Evolutionary conservation across 2,113 vertebrate genomes (phyloP), one percentile per base, ranked within the genome.

Genomic region (Butorides virescens): DNA sequence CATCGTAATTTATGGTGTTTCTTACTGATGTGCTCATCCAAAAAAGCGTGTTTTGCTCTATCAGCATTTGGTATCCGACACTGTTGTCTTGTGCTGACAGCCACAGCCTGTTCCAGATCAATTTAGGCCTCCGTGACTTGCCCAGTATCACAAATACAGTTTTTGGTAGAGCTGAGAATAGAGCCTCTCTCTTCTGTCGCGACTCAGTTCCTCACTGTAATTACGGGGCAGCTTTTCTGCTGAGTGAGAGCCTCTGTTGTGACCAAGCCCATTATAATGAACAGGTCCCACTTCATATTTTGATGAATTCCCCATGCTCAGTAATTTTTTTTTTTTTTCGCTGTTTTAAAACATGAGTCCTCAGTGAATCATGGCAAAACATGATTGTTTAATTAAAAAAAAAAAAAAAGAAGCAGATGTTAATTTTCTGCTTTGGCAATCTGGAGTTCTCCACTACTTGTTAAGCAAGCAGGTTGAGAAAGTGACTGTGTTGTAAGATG

Each of bases 121-220:
- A 86, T 92, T 94, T 61, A 76, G 80, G 80, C 66, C 59, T 92
- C 59, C 2, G 34, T 0, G 6, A 71, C 72, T 95, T 90, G 82
- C 55, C 92, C 30, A 81, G 79, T 58, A 70, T 95, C 90, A 74
- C 46, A 80, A 86, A 86, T 61, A 15, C 42, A 66, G 1, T 66
- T 92, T 86, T 92, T 70, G 75, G 76, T 84, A 52, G 65, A 67
- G n/a, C 61, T 81, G 73, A 95, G 83, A 93, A 93, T 78, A 92
- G 75, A 88, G 29, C 23, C 14, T 93, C 29, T 83, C 86, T 93
- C 59, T 68, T 86, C 49, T 73, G 62, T 86, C 13, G 0, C 4
- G 23, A 75, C 90, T 86, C 4, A 10, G 32, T 61, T 84, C 77
- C 74, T 85, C 16, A 4, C 72, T 86, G 52, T 93, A 92, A 78